phyloP scores from a whole-genome alignment of 2,888 invertebrate species.

The Mimachlamys varia region DNA sequence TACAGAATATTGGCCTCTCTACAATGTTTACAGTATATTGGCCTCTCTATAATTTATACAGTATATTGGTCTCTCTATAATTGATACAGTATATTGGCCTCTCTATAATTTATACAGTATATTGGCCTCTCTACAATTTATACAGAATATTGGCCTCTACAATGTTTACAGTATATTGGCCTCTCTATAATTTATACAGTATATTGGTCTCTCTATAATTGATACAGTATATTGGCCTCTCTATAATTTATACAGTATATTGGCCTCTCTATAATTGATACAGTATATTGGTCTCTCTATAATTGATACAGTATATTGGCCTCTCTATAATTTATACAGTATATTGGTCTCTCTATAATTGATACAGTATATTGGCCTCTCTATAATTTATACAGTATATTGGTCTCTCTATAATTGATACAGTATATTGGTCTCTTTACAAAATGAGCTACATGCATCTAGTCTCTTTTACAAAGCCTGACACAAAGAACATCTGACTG shows the following conservation, averaged over 20 bases:
- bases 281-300: background rate
- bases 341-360: background rate
- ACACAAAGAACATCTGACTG: background rate
- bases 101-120: background rate
- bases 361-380: no score
- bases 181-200: background rate
- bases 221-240: no score
- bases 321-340: background rate
- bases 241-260: background rate
- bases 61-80: background rate
- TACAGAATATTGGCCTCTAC: background rate
- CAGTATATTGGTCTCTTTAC: background rate
- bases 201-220: background rate
- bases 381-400: background rate
- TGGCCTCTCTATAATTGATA: background rate
- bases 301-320: background rate
- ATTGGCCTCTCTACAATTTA: background rate
- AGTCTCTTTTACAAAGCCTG: background rate
- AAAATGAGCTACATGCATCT: background rate
- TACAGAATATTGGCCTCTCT: background rate
- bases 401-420: background rate
- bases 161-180: background rate
- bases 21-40: background rate
- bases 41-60: background rate
- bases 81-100: no score